phyloP scores from a whole-genome alignment of 2,113 vertebrate genomes.

The Rutilus rutilus region DNA sequence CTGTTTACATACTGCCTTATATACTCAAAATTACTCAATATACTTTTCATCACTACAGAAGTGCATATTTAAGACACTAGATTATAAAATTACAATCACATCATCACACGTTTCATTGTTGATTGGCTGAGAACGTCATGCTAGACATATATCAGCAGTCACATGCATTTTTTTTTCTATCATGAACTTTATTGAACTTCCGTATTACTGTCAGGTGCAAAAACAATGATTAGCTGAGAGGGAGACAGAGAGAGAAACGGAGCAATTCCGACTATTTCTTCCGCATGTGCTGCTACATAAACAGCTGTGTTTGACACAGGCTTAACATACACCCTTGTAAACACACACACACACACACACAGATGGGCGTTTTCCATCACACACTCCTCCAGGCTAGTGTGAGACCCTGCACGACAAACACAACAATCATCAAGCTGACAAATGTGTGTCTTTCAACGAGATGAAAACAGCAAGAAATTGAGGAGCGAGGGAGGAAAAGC shows the following conservation, averaged over 20 bases:
- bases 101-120: background rate
- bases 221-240: background rate
- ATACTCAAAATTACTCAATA: no score
- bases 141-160: background rate
- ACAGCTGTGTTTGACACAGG: constrained; percentile 28
- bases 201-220: background rate
- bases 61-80: no score
- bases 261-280: background rate
- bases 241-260: background rate
- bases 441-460: background rate
- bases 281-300: background rate
- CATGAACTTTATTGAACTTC: background rate
- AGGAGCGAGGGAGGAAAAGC: background rate
- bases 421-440: background rate
- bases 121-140: background rate
- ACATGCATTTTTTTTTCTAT: no score
- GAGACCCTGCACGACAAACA: background rate
- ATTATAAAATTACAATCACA: no score
- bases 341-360: background rate
- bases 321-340: background rate
- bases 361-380: background rate
- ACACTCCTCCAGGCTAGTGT: background rate
- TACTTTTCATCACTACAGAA: no score
- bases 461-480: constrained; percentile 8
- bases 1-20: no score